phyloP scores from a whole-genome alignment of 2,888 invertebrate genomes.

The Pandemis corylana region DNA sequence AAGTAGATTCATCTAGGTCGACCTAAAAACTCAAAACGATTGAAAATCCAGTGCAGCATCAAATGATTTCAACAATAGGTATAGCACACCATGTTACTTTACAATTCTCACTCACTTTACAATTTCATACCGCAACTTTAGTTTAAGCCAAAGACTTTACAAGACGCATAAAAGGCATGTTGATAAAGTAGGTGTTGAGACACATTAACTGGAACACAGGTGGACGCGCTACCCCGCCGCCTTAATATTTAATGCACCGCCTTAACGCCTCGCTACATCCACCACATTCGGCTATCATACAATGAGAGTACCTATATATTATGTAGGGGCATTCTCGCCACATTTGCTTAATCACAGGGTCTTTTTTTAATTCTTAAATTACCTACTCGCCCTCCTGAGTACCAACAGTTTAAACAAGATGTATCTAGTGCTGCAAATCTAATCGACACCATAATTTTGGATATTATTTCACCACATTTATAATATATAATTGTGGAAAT shows the following conservation, averaged over 20 bases:
- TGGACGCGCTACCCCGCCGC: slow-evolving; percentile 65
- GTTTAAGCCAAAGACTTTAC: background rate
- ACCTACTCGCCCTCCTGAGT: background rate
- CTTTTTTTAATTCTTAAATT: background rate
- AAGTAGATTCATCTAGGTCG: no score
- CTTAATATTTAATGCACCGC: slow-evolving; percentile 77
- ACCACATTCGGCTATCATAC: slow-evolving; percentile 36
- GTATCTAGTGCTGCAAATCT: no score
- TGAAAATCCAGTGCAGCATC: no score
- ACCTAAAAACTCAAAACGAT: no score
- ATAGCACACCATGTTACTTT: no score
- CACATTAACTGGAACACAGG: slow-evolving; percentile 60
- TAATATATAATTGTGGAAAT: no score
- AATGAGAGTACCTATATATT: slow-evolving; percentile 25
- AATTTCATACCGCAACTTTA: background rate
- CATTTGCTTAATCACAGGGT: background rate
- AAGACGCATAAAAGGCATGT: slow-evolving; percentile 28
- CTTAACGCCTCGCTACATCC: slow-evolving; percentile 63
- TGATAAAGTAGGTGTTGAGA: slow-evolving; percentile 39
- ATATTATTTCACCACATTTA: no score
- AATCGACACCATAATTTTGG: no score
- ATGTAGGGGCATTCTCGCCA: slow-evolving; percentile 21
- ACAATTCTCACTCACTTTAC: background rate
- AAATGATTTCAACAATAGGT: no score
- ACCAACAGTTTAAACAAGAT: no score